Conservation (phyloP, 2,888 invertebrate genomes). For the Nymphalis polychloros region DNA sequence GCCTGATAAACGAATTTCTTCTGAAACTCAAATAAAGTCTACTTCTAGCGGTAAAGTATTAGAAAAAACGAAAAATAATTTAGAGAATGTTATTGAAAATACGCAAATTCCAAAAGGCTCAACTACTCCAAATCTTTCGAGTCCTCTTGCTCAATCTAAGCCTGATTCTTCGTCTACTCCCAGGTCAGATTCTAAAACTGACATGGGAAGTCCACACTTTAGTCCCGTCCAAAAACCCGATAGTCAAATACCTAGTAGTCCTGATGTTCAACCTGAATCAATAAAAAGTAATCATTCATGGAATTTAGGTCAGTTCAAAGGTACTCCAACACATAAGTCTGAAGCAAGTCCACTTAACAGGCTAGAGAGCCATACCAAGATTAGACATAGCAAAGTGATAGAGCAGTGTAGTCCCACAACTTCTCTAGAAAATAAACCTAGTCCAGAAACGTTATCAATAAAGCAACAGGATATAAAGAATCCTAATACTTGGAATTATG, state of each 20-base stretch:
- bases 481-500: slow-evolving; percentile 72
- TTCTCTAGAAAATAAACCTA: slow-evolving; percentile 72
- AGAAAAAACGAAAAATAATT: slow-evolving; percentile 52
- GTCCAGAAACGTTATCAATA: slow-evolving; percentile 63
- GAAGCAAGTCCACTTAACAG: slow-evolving; percentile 75
- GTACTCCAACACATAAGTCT: slow-evolving; percentile 72
- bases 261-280: slow-evolving; percentile 64
- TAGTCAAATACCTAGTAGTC: slow-evolving; percentile 74
- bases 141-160: slow-evolving; percentile 67
- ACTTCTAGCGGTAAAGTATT: slow-evolving; percentile 59
- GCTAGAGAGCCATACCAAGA: slow-evolving; percentile 67
- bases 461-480: slow-evolving; percentile 70
- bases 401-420: slow-evolving; percentile 78
- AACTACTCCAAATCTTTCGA: slow-evolving; percentile 63
- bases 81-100: slow-evolving; percentile 50
- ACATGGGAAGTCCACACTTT: slow-evolving; percentile 69
- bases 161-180: slow-evolving; percentile 76
- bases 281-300: slow-evolving; percentile 65
- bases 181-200: slow-evolving; percentile 65
- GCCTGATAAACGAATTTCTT: slow-evolving; percentile 49
- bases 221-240: slow-evolving; percentile 75
- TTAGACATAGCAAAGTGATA: slow-evolving; percentile 68
- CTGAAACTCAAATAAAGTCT: slow-evolving; percentile 48
- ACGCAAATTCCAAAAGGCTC: slow-evolving; percentile 52
- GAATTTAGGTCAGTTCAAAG: slow-evolving; percentile 72